A percentile compares a stretch with the other conserved stretches of the same genome.
These are phyloP conservation scores for Crossocerus cetratus DNA, from an alignment of 2,888 invertebrate species.

Conservation along the genomic window DNA sequence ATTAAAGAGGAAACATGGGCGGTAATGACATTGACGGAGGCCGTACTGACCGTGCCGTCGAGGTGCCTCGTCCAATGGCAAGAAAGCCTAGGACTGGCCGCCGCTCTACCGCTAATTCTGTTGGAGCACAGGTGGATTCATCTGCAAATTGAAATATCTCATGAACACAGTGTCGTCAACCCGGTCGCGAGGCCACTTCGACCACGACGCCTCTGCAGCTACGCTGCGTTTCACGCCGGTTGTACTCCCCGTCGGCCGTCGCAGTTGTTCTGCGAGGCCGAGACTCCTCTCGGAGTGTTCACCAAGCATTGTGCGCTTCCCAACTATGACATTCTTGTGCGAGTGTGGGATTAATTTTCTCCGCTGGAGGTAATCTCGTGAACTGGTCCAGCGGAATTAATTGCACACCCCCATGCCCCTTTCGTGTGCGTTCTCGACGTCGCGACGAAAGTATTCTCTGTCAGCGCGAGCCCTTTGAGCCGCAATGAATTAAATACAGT, in stretches of 20 bases:
- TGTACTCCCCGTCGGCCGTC: conserved; percentile 1
- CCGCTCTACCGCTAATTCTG: conserved; percentile 10
- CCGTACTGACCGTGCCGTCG: not conserved
- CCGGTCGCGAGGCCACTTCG: not conserved
- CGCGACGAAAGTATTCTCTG: too few species aligned
- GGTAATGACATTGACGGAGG: conserved; percentile 9
- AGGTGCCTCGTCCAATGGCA: conserved; percentile 3
- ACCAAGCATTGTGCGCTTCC: not conserved
- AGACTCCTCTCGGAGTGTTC: too few species aligned
- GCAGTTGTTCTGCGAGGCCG: not conserved
- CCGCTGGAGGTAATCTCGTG: conserved; percentile 17
- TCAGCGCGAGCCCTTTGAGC: too few species aligned
- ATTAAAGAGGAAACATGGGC: conserved; percentile 8
- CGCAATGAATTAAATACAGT: not conserved
- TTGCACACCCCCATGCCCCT: conserved; percentile 6
- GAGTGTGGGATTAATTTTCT: conserved; percentile 36
- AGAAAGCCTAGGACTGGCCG: not conserved
- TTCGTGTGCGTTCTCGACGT: too few species aligned
- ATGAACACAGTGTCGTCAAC: conserved; percentile 5
- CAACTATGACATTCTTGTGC: not conserved
- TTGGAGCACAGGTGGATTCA: not conserved
- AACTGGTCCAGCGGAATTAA: conserved; percentile 20
- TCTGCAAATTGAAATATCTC: conserved; percentile 37
- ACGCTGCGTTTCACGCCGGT: conserved; percentile 1
- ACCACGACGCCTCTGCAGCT: not conserved